Evolutionary conservation across 2,113 vertebrate genomes (phyloP).

Genomic region (Tonatia bakeri): DNA sequence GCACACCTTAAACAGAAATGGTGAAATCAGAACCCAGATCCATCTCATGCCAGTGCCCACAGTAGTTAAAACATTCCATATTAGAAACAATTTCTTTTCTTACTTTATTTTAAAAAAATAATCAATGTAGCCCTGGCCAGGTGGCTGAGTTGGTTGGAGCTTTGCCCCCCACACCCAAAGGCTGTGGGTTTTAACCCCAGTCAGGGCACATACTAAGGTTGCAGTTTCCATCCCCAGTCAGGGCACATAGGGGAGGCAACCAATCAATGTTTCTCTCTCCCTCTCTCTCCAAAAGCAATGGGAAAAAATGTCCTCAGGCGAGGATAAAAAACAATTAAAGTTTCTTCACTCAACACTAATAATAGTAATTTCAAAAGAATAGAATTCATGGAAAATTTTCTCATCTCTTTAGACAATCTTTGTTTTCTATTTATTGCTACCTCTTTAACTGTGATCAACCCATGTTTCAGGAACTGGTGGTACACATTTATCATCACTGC

Average conservation of each 20-base stretch:
- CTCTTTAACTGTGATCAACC: background rate
- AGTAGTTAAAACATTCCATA: background rate
- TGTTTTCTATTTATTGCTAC: background rate
- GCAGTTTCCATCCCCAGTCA: too few species aligned
- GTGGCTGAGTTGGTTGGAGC: background rate
- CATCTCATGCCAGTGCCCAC: background rate
- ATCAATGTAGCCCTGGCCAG: background rate
- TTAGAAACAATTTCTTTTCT: constrained; percentile 4
- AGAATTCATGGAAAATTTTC: background rate
- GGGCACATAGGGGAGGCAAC: too few species aligned
- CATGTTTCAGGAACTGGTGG: background rate
- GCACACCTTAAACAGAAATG: background rate
- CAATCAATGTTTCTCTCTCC: too few species aligned
- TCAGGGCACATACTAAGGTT: too few species aligned
- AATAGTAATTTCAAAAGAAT: background rate
- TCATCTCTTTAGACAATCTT: background rate
- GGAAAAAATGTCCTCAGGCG: too few species aligned
- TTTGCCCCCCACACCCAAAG: too few species aligned
- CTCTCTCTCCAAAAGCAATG: too few species aligned
- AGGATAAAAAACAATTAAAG: background rate
- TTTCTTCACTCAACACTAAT: background rate
- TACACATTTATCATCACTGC: background rate
- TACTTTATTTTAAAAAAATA: background rate
- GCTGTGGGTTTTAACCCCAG: too few species aligned
- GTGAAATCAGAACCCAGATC: background rate